Evolutionary conservation across 2,888 invertebrate species (phyloP).

Genomic region (Blera fallax): DNA sequence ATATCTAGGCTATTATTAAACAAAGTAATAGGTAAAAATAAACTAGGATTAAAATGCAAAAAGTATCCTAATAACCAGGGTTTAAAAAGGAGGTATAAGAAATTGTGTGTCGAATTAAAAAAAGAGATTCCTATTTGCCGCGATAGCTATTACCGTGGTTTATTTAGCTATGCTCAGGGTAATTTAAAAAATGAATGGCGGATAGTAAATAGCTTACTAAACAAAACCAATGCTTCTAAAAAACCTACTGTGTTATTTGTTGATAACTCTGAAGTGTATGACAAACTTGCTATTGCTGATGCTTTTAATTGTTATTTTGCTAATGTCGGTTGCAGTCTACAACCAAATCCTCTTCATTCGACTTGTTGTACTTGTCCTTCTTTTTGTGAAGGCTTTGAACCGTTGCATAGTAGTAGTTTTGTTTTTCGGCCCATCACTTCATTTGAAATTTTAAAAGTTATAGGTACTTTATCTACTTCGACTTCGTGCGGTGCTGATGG

Average conservation of each 20-base stretch:
- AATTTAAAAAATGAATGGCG: neutral
- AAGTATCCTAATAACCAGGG: no score
- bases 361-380: neutral
- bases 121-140: neutral
- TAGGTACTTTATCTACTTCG: neutral
- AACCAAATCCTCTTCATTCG: neutral
- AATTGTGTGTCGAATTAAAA: neutral
- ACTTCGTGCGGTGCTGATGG: conserved; percentile 20
- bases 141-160: neutral
- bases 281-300: conserved; percentile 7
- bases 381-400: neutral
- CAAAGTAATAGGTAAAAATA: neutral
- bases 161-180: neutral
- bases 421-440: neutral
- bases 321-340: neutral
- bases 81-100: neutral
- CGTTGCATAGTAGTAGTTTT: neutral
- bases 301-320: conserved; percentile 26
- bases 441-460: neutral
- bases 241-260: neutral
- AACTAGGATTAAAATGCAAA: no score
- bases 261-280: neutral
- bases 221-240: neutral
- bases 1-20: no score
- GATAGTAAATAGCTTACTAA: neutral